A percentile compares a stretch with the other conserved stretches of the same genome.
phyloP scores from a whole-genome alignment of 1,140 invertebrate species.

The Drosophila navojoa region DNA sequence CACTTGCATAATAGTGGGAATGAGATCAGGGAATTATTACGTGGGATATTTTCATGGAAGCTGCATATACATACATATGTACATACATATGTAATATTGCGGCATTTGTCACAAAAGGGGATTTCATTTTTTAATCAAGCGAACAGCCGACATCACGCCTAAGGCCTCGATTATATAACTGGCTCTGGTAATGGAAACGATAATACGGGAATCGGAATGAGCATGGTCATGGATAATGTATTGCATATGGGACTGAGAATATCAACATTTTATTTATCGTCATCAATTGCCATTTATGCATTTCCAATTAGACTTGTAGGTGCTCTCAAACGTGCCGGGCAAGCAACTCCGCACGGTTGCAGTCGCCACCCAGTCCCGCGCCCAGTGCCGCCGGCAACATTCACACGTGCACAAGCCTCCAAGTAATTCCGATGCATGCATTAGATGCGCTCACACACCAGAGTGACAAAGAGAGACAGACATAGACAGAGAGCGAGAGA shows the following conservation, averaged over 20 bases:
- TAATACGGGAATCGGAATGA: background rate
- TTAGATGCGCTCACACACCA: constrained; percentile 35
- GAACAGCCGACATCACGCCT: background rate
- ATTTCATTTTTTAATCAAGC: background rate
- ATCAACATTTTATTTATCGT: constrained; percentile 63
- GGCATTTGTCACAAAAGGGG: background rate
- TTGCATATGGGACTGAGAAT: constrained; percentile 28
- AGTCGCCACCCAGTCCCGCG: constrained; percentile 7
- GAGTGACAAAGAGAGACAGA: constrained; percentile 30
- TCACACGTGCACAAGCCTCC: constrained; percentile 63
- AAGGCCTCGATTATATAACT: constrained; percentile 3
- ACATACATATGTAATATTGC: too few species aligned
- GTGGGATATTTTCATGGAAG: constrained; percentile 1
- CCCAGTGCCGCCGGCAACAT: constrained; percentile 40
- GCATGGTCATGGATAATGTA: background rate
- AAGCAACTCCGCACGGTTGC: constrained; percentile 3
- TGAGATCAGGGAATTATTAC: constrained; percentile 13
- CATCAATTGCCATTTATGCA: constrained; percentile 72
- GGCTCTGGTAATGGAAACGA: background rate
- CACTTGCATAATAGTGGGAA: constrained; percentile 5
- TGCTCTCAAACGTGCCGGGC: constrained; percentile 31
- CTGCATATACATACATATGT: too few species aligned
- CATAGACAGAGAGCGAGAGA: constrained; percentile 20
- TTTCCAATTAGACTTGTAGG: constrained; percentile 67
- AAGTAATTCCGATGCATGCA: constrained; percentile 43